A percentile compares a stretch with the other conserved stretches of the same genome.
phyloP scores from a whole-genome alignment of 1,140 invertebrate species.

The Liolophura sinensis region DNA sequence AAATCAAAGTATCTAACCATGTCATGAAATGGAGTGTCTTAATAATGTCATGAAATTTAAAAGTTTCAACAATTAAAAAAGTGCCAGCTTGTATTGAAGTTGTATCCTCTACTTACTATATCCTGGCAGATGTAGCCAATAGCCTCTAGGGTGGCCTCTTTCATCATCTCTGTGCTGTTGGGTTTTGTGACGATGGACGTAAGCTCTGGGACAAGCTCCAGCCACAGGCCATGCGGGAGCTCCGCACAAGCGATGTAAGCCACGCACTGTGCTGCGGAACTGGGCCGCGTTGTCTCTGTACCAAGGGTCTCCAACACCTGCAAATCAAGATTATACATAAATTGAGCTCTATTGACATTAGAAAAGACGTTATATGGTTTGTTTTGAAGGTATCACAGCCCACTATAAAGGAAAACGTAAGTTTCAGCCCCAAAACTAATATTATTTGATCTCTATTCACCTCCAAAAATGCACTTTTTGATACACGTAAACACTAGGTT shows the following conservation, averaged over 20 bases:
- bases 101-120: slow-evolving; percentile 64
- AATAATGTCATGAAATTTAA: too few species aligned
- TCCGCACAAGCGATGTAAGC: slow-evolving; percentile 97
- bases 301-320: slow-evolving; percentile 91
- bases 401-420: too few species aligned
- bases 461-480: too few species aligned
- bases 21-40: too few species aligned
- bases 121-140: slow-evolving; percentile 89
- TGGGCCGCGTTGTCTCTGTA: slow-evolving; percentile 90
- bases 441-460: too few species aligned
- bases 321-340: slow-evolving; percentile 36
- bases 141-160: slow-evolving; percentile 94
- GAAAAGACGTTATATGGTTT: neutral
- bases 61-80: too few species aligned
- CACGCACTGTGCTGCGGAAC: slow-evolving; percentile 97
- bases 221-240: slow-evolving; percentile 76
- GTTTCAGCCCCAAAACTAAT: too few species aligned
- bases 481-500: too few species aligned
- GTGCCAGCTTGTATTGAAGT: too few species aligned
- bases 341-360: neutral
- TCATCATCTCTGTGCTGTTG: slow-evolving; percentile 88
- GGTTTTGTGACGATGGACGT: slow-evolving; percentile 84
- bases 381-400: too few species aligned
- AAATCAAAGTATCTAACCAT: too few species aligned
- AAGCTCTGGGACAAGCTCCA: slow-evolving; percentile 81